Percentiles rank a stretch among this genome's conserved stretches.
phyloP scores from a whole-genome alignment of 2,888 invertebrate genomes.

The Gnatocerus cornutus region DNA sequence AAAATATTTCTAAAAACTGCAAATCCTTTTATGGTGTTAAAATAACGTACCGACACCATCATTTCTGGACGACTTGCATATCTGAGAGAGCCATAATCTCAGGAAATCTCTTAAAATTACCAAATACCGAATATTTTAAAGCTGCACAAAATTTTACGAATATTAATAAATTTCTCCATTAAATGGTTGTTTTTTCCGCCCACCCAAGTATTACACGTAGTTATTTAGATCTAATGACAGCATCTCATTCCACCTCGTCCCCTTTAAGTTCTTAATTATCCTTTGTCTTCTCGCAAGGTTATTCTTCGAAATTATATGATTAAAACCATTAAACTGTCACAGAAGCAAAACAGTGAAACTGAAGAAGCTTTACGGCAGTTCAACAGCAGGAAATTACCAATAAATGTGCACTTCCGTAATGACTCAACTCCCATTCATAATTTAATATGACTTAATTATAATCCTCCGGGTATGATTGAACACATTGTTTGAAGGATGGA shows the following conservation, averaged over 20 bases:
- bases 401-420: slow-evolving; percentile 43
- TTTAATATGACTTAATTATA: slow-evolving; percentile 39
- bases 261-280: not conserved
- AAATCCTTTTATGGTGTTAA: no score
- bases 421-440: slow-evolving; percentile 38
- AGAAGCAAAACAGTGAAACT: slow-evolving; percentile 34
- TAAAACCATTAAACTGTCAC: slow-evolving; percentile 31
- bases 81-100: no score
- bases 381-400: slow-evolving; percentile 37
- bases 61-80: no score
- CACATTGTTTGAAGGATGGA: slow-evolving; percentile 20
- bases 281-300: slow-evolving; percentile 18
- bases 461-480: slow-evolving; percentile 25
- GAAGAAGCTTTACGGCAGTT: slow-evolving; percentile 39
- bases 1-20: not conserved
- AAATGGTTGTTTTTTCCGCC: no score
- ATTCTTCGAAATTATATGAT: slow-evolving; percentile 34
- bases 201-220: no score
- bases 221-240: no score
- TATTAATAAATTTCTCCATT: no score
- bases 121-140: no score
- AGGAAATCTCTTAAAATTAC: no score
- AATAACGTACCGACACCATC: no score
- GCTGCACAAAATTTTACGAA: no score
- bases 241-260: no score